Base-by-base conservation (phyloP, 2,888 invertebrate species). In the Pseudococcus viburni region DNA sequence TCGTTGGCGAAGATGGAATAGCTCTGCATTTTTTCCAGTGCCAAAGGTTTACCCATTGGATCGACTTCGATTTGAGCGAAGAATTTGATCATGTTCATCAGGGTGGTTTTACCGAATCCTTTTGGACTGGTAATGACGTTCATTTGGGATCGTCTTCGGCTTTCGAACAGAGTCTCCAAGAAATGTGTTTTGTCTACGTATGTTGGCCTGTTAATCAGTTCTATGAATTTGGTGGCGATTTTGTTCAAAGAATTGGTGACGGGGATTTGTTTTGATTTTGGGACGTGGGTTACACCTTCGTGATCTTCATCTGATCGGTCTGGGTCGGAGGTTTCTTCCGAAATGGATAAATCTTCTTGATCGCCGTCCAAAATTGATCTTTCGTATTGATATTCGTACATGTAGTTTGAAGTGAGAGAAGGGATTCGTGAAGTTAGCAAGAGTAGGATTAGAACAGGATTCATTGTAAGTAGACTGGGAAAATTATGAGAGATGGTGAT, bases 121-220 rank as follows among this genome's bases (percentile, higher is more conserved):
- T 33, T 26, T 6, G 68, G 33, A 73, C 68, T 73, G 8, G 68
- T 73, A 33, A 73, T 73, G 0, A 73, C 68, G 33, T 73, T 73
- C 68, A 73, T 73, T 73, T 73, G 68, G 0, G 12, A 5, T 26
- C 12, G 22, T 33, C 68, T 73, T 33, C 33, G 22, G 12, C 15
- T 73, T 33, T 73, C 68, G 33, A 73, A 73, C 0, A 73, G 12
- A 0, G 11, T 15, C 33, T 73, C 12, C 15, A 73, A 11, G 68
- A 73, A 73, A 33, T 73, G 26, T 15, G 68, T 73, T 33, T 73
- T 73, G 68, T 73, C 68, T 7, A 73, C 68, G 33, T 5, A 73
- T 33, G 26, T 73, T 12, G 26, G 26, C 26, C 33, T 73, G 68
- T 73, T 73, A 1, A 73, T 12, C 5, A 73, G 15, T 11, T 73